Conservation (phyloP, 2,113 vertebrate species). For the Anser cygnoides region DNA sequence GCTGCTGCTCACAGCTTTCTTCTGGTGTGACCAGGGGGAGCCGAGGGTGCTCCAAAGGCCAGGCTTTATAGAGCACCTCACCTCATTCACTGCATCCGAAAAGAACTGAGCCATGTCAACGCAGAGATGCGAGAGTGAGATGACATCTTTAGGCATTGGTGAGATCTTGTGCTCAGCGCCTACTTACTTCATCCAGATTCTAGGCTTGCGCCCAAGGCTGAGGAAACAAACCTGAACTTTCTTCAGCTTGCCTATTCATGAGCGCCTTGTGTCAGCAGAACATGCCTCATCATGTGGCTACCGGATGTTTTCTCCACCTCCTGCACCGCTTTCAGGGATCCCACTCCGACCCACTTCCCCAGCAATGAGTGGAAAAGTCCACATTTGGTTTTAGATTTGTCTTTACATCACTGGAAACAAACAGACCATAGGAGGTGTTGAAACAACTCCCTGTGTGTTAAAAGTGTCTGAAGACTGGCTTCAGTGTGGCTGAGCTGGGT, state of each 20-base stretch:
- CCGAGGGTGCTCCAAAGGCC: not conserved
- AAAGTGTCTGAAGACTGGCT: not conserved
- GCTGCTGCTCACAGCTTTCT: not conserved
- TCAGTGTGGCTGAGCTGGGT: not conserved
- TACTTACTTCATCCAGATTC: constrained; percentile 45
- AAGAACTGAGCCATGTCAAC: constrained; percentile 17
- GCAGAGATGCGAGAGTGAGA: constrained; percentile 27
- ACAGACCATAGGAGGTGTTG: not conserved
- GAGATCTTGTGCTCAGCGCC: not conserved
- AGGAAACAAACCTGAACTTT: constrained; percentile 58
- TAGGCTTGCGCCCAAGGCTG: constrained; percentile 49
- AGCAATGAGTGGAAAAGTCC: not conserved
- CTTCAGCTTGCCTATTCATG: constrained; percentile 39
- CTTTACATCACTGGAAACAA: not conserved
- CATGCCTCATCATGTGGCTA: not conserved
- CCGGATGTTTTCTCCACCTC: constrained; percentile 7
- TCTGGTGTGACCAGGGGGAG: not conserved
- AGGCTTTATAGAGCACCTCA: not conserved
- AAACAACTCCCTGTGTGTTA: not conserved
- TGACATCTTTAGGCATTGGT: constrained; percentile 16
- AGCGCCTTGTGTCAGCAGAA: constrained; percentile 55
- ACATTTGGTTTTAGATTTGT: not conserved
- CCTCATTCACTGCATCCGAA: constrained; percentile 13
- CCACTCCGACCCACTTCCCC: not conserved
- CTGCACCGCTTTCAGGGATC: constrained; percentile 14